Evolutionary conservation across 92 coral and sea anemone genomes (phyloP).

Genomic region (Paramuricea clavata): DNA sequence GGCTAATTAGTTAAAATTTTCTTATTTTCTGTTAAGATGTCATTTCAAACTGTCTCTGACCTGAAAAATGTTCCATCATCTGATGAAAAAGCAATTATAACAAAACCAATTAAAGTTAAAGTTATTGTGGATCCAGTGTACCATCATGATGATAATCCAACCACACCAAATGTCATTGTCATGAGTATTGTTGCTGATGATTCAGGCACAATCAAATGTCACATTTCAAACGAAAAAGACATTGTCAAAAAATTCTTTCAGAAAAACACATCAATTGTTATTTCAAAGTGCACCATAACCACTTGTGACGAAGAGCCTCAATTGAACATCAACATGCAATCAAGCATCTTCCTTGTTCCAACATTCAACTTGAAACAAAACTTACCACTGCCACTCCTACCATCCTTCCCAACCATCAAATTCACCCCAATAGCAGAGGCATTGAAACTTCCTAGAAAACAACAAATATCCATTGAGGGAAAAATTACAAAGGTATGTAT

Average conservation of each 20-base stretch:
- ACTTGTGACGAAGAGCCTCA: background rate
- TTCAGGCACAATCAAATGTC: conserved; percentile 26
- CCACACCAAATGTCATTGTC: background rate
- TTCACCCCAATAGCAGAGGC: conserved; percentile 6
- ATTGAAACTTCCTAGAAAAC: conserved; percentile 12
- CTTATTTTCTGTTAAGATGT: background rate
- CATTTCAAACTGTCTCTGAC: background rate
- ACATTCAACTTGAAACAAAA: background rate
- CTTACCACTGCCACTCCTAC: background rate
- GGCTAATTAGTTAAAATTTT: too few species aligned
- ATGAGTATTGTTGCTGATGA: conserved; percentile 26
- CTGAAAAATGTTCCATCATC: conserved; percentile 6
- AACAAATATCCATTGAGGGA: conserved; percentile 35
- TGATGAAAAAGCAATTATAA: background rate
- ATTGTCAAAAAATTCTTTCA: background rate
- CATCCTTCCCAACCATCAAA: conserved; percentile 1
- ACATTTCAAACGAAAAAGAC: conserved; percentile 7
- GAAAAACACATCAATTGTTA: conserved; percentile 34
- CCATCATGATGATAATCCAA: conserved; percentile 13
- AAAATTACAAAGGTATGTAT: conserved; percentile 39
- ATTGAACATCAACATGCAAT: background rate
- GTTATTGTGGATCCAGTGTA: background rate
- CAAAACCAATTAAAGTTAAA: conserved; percentile 21
- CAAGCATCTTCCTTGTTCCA: conserved; percentile 30
- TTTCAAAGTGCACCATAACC: conserved; percentile 4